Evolutionary conservation across 2,888 invertebrate genomes (phyloP), one percentile per base, ranked within the genome.

Genomic region (Baronia brevicornis): DNA sequence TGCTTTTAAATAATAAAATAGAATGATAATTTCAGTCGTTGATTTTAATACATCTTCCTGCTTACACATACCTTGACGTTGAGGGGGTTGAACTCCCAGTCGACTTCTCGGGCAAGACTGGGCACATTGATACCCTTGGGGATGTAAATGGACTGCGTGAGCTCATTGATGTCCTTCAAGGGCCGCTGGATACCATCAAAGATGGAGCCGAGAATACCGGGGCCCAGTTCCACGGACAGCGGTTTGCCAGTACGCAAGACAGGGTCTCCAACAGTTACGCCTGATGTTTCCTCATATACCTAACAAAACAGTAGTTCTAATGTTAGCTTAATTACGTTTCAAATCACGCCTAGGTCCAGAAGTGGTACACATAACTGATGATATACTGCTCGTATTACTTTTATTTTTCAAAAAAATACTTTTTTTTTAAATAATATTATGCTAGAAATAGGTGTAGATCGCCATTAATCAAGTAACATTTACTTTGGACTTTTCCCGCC

Each of bases 171-270:
- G 82, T 97, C 98, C 78, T 95, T 96, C 60, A 99, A 78, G 0
- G 99, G 99, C 64, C 99, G 93, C 84, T 99, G 99, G 80, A 99
- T 99, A 87, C 99, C 99, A 85, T 99, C 99, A 85, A 98, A 99
- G 85, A 99, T 99, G 72, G 96, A 97, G 48, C 96, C 97, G 89
- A 99, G 91, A 77, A 99, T 99, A 64, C 98, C 98, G 28, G 99
- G 99, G 4, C 99, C 99, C 35, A 99, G 86, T 75, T 99, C 99
- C 19, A 99, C 99, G 3, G 99, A 99, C 32, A 99, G 85, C 0
- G 99, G 99, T 79, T 99, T 99, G 49, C 99, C 99, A 0, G 99
- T 99, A 59, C 98, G 89, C 48, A 99, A 86, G 9, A 99, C 98
- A 30, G 99, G 99, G 86, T 99, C 99, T 14, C 99, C 99, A 5